phyloP scores from a whole-genome alignment of 1,140 invertebrate species.

The Pseudomyrmex flavicornis region DNA sequence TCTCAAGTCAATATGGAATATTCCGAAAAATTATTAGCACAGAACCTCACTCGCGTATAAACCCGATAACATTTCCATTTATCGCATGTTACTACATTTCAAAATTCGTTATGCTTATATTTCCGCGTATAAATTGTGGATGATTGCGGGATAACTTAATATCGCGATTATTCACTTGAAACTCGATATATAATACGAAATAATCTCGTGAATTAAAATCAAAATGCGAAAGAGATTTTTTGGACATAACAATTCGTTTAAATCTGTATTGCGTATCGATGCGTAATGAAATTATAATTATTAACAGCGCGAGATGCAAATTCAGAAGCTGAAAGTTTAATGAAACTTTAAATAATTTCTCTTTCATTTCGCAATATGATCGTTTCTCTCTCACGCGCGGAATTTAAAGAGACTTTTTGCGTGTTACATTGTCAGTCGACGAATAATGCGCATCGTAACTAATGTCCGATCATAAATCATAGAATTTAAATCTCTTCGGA shows the following conservation, averaged over 20 bases:
- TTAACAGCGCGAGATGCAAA: not conserved
- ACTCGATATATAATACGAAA: not conserved
- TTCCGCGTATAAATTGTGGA: too few species aligned
- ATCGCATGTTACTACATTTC: not conserved
- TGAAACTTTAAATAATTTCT: constrained; percentile 13
- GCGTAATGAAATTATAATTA: not conserved
- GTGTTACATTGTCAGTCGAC: not conserved
- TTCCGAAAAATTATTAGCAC: constrained; percentile 26
- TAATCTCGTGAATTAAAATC: not conserved
- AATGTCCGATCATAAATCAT: constrained; percentile 25
- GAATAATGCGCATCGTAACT: constrained; percentile 9
- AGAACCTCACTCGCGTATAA: not conserved
- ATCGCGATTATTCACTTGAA: not conserved
- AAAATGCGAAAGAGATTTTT: not conserved
- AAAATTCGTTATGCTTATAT: not conserved
- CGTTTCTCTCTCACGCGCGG: not conserved
- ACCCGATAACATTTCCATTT: not conserved
- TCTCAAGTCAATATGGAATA: not conserved
- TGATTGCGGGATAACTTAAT: not conserved
- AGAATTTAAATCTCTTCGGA: constrained; percentile 15
- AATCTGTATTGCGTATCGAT: not conserved
- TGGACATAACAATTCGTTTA: not conserved
- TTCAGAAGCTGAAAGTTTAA: not conserved
- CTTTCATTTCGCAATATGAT: not conserved
- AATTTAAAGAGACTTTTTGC: constrained; percentile 17